These are phyloP conservation scores for Amaurobius ferox DNA, from an alignment of 2,888 invertebrate species.

Conservation along the genomic window DNA sequence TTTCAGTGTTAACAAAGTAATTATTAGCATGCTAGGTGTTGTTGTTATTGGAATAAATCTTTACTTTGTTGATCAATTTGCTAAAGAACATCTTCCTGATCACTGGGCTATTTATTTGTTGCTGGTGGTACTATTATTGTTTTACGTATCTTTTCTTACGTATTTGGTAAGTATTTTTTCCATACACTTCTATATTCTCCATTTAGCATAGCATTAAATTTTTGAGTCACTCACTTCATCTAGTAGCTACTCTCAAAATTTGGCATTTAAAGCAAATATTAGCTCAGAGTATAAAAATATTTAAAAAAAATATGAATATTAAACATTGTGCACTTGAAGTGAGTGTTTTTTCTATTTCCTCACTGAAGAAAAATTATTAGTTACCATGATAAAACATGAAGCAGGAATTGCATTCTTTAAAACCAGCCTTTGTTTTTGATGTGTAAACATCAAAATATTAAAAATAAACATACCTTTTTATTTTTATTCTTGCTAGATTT, in stretches of 20 bases:
- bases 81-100: conserved; percentile 77
- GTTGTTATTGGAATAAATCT: conserved; percentile 88
- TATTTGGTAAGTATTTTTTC: conserved; percentile 81
- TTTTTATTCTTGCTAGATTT: no score
- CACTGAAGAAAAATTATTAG: no score
- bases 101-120: conserved; percentile 79
- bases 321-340: no score
- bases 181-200: background rate
- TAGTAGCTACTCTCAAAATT: background rate
- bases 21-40: conserved; percentile 83
- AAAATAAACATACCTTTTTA: no score
- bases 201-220: background rate
- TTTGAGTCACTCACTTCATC: background rate
- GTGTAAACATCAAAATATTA: no score
- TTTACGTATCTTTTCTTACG: conserved; percentile 85
- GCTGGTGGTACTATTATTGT: conserved; percentile 81
- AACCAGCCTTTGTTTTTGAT: no score
- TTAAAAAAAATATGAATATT: background rate
- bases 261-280: background rate
- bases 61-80: conserved; percentile 84
- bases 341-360: no score
- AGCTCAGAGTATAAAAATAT: background rate
- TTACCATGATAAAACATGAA: no score
- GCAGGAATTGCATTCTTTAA: no score
- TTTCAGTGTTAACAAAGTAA: conserved; percentile 84